Base-by-base conservation (phyloP, 2,888 invertebrate species). In the Siphlonurus alternatus region DNA sequence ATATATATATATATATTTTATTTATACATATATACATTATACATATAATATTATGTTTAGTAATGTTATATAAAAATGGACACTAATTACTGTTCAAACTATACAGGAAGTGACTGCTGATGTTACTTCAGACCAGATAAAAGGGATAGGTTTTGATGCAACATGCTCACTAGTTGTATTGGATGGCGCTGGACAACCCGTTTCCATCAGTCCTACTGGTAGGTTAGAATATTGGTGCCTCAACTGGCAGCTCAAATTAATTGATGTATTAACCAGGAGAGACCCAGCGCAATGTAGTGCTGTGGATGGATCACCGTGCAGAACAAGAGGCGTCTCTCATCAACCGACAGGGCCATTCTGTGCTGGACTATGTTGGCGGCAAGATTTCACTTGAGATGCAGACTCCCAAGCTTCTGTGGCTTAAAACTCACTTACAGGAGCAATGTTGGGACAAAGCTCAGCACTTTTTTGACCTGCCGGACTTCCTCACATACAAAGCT, bases 311-410 rank as follows among this genome's bases (percentile, higher is more conserved):
- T 73, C 94, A 95, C 73, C 79, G 94, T 71, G 94, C 94, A 0
- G 79, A 81, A 24, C 77, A 79, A 59, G 90, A 97, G 79, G 88
- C 95, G 0, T 81, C 84, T 61, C 76, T 79, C 38, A 95, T 97
- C 54, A 96, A 95, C 73, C 77, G 79, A 61, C 82, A 83, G 0
- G 78, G 83, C 7, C 90, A 94, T 76, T 77, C 83, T 1, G 82
- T 93, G 20, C 79, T 97, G 0, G 82, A 87, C 70, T 91, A 87
- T 77, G 91, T 93, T 1, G 97, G 97, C 1, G 94, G 94, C 0
- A 87, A 86, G 76, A 88, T 97, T 3, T 96, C 95, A 0, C 79
- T 93, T n/a, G 97, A 97, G 81, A 97, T 97, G 95, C 86, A 97
- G 80, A 87, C 89, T 65, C 95, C 97, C 0, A 98, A 97, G 78